Percentiles rank a stretch among this genome's conserved stretches.
Evolutionary conservation across 2,888 invertebrate species (phyloP).

Genomic region (Zaprionus bogoriensis): DNA sequence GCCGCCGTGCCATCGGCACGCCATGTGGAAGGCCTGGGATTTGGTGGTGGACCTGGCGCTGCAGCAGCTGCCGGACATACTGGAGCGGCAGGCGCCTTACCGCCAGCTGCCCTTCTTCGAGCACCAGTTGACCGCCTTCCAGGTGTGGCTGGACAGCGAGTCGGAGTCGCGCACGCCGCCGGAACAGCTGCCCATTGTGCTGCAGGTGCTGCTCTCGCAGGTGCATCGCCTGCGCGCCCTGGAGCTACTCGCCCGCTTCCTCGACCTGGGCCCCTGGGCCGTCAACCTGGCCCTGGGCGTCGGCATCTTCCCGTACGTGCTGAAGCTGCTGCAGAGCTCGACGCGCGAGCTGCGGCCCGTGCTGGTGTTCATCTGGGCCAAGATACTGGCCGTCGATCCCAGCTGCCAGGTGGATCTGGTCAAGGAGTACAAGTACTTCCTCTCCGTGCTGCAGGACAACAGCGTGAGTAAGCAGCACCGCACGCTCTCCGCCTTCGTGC

Average conservation of each 20-base stretch:
- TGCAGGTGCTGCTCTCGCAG: conserved; percentile 91
- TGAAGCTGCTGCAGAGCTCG: conserved; percentile 97
- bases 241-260: conserved; percentile 95
- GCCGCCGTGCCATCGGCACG: conserved; percentile 94
- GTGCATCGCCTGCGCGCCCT: conserved; percentile 96
- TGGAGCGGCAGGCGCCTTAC: conserved; percentile 85
- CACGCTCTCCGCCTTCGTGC: conserved; percentile 96
- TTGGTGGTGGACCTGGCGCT: conserved; percentile 96
- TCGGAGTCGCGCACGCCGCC: conserved; percentile 92
- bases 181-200: conserved; percentile 97
- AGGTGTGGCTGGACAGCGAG: conserved; percentile 85
- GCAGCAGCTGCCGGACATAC: conserved; percentile 92
- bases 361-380: conserved; percentile 99
- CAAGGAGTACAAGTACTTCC: conserved; percentile 97
- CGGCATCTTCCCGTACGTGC: conserved; percentile 99
- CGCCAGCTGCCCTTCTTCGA: conserved; percentile 96
- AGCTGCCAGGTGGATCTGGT: conserved; percentile 97
- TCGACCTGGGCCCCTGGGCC: conserved; percentile 98
- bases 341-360: conserved; percentile 95
- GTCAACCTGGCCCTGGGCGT: conserved; percentile 97
- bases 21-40: conserved; percentile 99
- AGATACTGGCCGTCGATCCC: conserved; percentile 98
- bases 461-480: conserved; percentile 93
- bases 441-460: conserved; percentile 94
- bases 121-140: conserved; percentile 98